Conservation (phyloP, 2,888 invertebrate species). For the Polymixis lichenea region DNA sequence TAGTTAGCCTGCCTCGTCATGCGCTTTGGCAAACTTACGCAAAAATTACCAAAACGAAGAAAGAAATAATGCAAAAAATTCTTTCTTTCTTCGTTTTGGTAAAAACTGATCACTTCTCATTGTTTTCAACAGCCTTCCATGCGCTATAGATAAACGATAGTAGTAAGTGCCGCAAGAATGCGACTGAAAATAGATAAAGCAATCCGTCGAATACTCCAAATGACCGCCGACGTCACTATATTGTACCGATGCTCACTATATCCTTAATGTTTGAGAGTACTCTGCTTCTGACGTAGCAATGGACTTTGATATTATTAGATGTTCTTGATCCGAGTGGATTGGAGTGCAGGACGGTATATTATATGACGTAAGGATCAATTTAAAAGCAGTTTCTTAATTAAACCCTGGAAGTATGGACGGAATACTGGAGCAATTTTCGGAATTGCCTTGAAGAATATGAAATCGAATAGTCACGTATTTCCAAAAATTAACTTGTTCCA, state of each 20-base stretch:
- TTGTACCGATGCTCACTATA: constrained; percentile 51
- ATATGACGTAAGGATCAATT: constrained; percentile 1
- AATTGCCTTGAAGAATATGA: neutral
- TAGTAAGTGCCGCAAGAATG: constrained; percentile 73
- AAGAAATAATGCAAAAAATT: no score
- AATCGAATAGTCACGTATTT: neutral
- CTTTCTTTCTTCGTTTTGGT: neutral
- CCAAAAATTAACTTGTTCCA: constrained; percentile 15
- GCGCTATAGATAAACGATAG: constrained; percentile 74
- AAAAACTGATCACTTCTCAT: neutral
- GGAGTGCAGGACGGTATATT: neutral
- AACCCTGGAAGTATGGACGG: neutral
- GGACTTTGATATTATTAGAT: constrained; percentile 43
- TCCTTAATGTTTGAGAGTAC: constrained; percentile 41
- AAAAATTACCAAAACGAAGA: no score
- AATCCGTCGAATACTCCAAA: constrained; percentile 69
- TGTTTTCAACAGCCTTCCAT: constrained; percentile 19
- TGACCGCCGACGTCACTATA: constrained; percentile 77
- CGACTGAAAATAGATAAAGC: constrained; percentile 82
- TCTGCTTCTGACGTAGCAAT: constrained; percentile 19
- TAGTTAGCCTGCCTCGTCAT: neutral
- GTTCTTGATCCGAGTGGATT: constrained; percentile 31
- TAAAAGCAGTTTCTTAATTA: constrained; percentile 5
- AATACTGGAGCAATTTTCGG: neutral
- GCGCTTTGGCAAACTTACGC: no score